Percentiles rank a stretch among this genome's conserved stretches.
phyloP scores from a whole-genome alignment of 2,888 invertebrate species.

The Teinopalpus imperialis region DNA sequence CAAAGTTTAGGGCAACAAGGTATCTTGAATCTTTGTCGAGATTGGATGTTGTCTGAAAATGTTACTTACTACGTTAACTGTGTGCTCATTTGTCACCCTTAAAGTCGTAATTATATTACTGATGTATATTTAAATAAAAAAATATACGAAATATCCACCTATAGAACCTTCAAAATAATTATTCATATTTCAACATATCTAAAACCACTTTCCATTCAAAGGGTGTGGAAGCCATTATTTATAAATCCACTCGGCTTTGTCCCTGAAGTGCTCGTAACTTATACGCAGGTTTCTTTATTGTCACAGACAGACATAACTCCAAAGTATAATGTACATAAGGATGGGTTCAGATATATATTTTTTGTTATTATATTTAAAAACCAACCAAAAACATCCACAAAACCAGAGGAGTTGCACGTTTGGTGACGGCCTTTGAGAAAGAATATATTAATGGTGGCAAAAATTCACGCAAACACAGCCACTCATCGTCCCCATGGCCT shows the following conservation, averaged over 20 bases:
- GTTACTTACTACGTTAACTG: too few relatives aligned
- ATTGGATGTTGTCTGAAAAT: too few relatives aligned
- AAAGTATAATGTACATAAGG: background rate
- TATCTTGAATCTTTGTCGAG: too few relatives aligned
- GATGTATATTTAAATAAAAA: too few relatives aligned
- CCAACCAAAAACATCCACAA: background rate
- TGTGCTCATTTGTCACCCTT: too few relatives aligned
- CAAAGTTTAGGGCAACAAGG: too few relatives aligned
- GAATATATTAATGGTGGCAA: too few relatives aligned
- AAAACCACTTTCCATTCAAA: slow-evolving; percentile 29
- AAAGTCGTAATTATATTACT: too few relatives aligned
- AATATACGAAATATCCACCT: too few relatives aligned
- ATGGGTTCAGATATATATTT: background rate
- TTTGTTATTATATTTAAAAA: background rate
- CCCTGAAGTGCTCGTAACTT: slow-evolving; percentile 8
- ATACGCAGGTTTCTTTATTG: slow-evolving; percentile 11
- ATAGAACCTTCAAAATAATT: background rate
- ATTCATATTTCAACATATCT: background rate
- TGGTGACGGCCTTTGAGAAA: background rate
- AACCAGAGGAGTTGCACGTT: background rate
- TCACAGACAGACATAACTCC: slow-evolving; percentile 9
- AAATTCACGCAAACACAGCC: too few relatives aligned
- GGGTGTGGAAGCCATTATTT: slow-evolving; percentile 36
- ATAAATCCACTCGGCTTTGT: slow-evolving; percentile 17
- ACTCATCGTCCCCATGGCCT: too few relatives aligned